phyloP scores from a whole-genome alignment of 2,113 vertebrate species.

The Motacilla tschutschensis region DNA sequence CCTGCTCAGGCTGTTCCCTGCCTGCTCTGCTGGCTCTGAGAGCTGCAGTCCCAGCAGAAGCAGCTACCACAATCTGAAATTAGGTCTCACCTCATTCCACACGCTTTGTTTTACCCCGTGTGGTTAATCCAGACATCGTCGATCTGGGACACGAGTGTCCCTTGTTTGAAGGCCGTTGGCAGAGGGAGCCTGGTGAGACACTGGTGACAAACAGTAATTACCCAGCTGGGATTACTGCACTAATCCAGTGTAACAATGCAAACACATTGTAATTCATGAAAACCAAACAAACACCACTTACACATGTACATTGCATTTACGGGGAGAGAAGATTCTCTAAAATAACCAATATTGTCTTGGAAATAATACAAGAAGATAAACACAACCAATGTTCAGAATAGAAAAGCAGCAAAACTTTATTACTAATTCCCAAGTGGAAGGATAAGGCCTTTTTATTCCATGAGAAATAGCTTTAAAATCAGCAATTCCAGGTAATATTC shows the following conservation, averaged over 20 bases:
- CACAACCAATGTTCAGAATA: neutral
- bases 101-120: neutral
- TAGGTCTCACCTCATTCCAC: neutral
- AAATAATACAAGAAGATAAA: neutral
- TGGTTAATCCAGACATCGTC: neutral
- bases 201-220: conserved; percentile 32
- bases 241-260: neutral
- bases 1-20: neutral
- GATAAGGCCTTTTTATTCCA: neutral
- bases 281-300: neutral
- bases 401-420: neutral
- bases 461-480: neutral
- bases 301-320: neutral
- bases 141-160: neutral
- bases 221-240: neutral
- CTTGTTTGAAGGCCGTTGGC: neutral
- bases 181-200: neutral
- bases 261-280: neutral
- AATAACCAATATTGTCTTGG: neutral
- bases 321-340: neutral
- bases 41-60: neutral
- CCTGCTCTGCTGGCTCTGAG: neutral
- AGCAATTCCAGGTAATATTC: neutral
- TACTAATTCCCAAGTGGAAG: neutral
- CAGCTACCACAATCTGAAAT: neutral